Evolutionary conservation across 2,113 vertebrate genomes (phyloP).

Genomic region (Dromaius novaehollandiae): DNA sequence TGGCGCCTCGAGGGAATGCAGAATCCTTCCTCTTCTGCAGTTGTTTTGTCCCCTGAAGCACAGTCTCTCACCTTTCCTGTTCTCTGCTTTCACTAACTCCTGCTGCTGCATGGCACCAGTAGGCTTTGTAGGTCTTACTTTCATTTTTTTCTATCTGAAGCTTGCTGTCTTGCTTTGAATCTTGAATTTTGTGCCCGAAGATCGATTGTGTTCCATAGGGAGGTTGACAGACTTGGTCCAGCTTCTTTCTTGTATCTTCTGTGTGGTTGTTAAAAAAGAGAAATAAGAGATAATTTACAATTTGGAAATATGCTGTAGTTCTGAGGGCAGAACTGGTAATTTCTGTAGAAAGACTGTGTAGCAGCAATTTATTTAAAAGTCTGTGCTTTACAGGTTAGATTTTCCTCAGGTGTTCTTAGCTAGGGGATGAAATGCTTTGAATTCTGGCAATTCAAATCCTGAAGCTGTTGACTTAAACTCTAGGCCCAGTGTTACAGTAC

Average conservation of each 20-base stretch:
- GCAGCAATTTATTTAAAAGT: constrained; percentile 16
- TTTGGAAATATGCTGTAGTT: background rate
- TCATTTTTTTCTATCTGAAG: background rate
- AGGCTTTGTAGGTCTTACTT: background rate
- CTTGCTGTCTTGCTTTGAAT: background rate
- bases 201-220: background rate
- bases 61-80: background rate
- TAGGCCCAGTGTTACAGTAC: background rate
- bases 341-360: background rate
- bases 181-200: background rate
- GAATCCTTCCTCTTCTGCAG: background rate
- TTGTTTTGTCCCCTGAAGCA: background rate
- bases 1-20: background rate
- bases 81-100: background rate
- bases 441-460: background rate
- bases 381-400: background rate
- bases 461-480: background rate
- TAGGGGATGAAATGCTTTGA: background rate
- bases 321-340: background rate
- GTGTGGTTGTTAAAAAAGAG: background rate
- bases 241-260: background rate
- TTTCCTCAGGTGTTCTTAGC: background rate
- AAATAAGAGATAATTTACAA: background rate
- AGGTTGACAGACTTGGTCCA: background rate
- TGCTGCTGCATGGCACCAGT: background rate